Evolutionary conservation across 2,797 vertebrate species (phyloP).

Genomic region (Halcyon chelicuti): DNA sequence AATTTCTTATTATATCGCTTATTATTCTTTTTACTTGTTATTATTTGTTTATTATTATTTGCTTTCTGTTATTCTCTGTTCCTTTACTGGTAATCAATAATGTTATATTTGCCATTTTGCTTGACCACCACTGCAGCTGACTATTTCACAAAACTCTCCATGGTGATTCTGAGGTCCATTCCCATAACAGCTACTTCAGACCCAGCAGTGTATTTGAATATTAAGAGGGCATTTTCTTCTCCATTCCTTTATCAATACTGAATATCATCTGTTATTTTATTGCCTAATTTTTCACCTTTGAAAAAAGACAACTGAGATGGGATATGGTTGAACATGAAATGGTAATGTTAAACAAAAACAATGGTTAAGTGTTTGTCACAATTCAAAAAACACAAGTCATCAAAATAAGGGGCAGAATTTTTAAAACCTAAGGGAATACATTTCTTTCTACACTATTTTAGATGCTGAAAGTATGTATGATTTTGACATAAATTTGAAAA

Average conservation of each 20-base stretch:
- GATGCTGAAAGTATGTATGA: background rate
- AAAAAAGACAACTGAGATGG: background rate
- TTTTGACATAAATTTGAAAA: background rate
- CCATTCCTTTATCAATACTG: background rate
- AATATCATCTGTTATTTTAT: background rate
- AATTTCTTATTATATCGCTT: background rate
- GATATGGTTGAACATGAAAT: background rate
- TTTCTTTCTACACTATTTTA: background rate
- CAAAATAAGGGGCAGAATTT: background rate
- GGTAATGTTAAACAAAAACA: background rate
- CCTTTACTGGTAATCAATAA: background rate
- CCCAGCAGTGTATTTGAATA: background rate
- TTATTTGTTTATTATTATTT: background rate
- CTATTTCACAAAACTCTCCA: background rate
- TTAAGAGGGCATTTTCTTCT: background rate
- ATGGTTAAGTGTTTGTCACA: background rate
- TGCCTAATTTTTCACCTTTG: background rate
- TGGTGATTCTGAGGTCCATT: background rate
- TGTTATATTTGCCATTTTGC: background rate
- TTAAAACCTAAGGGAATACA: background rate
- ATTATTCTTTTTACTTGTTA: background rate
- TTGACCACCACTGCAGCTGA: background rate
- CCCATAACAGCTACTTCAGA: background rate
- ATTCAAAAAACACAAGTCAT: background rate
- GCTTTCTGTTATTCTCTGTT: background rate